Base-by-base conservation (phyloP, 2,113 vertebrate species). In the Tympanuchus pallidicinctus region DNA sequence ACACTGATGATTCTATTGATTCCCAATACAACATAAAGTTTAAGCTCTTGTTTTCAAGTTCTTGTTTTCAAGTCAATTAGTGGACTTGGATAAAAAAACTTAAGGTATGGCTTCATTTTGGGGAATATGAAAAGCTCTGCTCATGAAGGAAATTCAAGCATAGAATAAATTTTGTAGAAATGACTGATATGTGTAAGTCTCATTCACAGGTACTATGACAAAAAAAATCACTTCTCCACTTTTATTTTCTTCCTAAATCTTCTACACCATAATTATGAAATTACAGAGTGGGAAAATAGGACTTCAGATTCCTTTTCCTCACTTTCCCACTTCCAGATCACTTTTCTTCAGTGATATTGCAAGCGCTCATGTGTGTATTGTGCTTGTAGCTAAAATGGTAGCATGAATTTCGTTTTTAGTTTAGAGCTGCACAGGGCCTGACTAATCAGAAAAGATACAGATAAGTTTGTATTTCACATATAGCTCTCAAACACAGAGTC, bases 41-140 rank as follows among this genome's bases (percentile, higher is more conserved):
- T 86, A 75, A 66, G 52, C 38, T 74, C 83, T 78, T 30, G 40
- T 40, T 40, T 40, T 40, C 40, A 40, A 11, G 52, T 83, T 83
- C 61, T 77, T 78, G 28, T 84, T 92, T 92, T 90, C 81, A 81
- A 86, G 65, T 90, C 60, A 92, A 7, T 90, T 93, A 81, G 80
- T 64, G 34, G 64, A 42, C 38, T 81, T 86, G 40, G 75, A 45
- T 94, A 80, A 75, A 13, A 20, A 94, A 92, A 64, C 25, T 45
- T 73, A 59, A 78, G 86, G 63, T 72, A 63, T 2, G 0, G 10
- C 45, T 88, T 94, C 25, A n/a, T 54, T 54, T 80, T 30, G 2
- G 19, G n/a, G 45, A 14, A 57, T 57, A 19, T 38, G 56, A 81
- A 30, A 28, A 80, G 17, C 8, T 79, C 48, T 64, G 18, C 11